These are phyloP conservation scores for Coptodon bakossiorum DNA, from an alignment of 2,113 vertebrate species.

Conservation along the genomic window DNA sequence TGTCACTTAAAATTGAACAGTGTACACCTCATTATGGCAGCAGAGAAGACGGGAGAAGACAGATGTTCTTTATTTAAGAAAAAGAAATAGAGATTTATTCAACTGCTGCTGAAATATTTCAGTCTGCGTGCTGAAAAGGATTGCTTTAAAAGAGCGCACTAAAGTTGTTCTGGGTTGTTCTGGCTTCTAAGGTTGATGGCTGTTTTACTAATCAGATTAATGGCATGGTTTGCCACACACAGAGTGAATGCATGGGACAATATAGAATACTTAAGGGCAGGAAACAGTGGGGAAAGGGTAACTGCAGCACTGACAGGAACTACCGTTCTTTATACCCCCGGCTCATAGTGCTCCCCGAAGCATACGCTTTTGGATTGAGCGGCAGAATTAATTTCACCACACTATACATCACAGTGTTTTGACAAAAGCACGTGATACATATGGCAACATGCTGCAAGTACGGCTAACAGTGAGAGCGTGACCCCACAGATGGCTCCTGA, in stretches of 20 bases:
- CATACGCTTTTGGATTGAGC: background rate
- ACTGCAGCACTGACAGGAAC: background rate
- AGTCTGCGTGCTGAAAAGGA: background rate
- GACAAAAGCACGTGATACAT: background rate
- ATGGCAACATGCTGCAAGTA: slow-evolving; percentile 28
- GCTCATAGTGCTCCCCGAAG: background rate
- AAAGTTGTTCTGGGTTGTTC: background rate
- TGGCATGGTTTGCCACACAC: slow-evolving; percentile 32
- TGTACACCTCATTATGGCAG: background rate
- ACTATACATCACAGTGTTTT: slow-evolving; percentile 24
- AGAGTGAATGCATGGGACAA: background rate
- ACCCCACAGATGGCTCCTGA: slow-evolving; percentile 20
- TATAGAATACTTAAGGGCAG: background rate
- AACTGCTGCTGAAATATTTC: background rate
- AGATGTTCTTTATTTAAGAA: background rate
- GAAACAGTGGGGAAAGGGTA: background rate
- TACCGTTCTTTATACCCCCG: background rate
- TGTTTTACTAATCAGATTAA: slow-evolving; percentile 44
- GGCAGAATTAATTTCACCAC: slow-evolving; percentile 13
- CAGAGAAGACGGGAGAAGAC: background rate
- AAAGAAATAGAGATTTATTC: background rate
- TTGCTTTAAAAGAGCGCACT: background rate
- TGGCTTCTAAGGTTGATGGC: background rate
- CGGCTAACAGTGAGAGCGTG: background rate
- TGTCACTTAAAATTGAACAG: background rate